A percentile compares a stretch with the other conserved stretches of the same genome.
Evolutionary conservation across 1,140 invertebrate genomes (phyloP).

Genomic region (Lepidurus packardi): DNA sequence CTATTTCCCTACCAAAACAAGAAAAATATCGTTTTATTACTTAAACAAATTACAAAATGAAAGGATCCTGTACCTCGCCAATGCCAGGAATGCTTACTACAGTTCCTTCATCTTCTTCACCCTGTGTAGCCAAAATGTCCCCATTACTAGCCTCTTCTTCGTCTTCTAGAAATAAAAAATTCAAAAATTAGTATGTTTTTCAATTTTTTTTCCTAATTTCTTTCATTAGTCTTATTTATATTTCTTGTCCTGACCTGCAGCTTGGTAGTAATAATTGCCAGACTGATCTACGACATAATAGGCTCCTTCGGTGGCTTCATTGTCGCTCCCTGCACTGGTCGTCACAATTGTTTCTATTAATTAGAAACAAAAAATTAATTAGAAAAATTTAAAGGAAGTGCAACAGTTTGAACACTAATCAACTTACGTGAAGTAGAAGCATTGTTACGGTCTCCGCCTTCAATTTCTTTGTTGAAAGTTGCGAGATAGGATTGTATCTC

Average conservation of each 20-base stretch:
- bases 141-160: constrained; percentile 26
- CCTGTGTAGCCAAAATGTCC: constrained; percentile 20
- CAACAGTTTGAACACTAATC: not conserved
- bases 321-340: constrained; percentile 42
- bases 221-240: not conserved
- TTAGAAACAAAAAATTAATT: constrained; percentile 28
- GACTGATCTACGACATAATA: constrained; percentile 67
- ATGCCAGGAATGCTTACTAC: constrained; percentile 29
- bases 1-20: constrained; percentile 26
- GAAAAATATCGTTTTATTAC: constrained; percentile 10
- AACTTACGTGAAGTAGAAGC: constrained; percentile 41
- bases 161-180: not conserved
- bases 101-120: constrained; percentile 28
- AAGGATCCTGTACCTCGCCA: constrained; percentile 2
- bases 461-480: constrained; percentile 79
- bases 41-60: not conserved
- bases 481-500: constrained; percentile 77
- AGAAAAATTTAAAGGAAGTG: not conserved
- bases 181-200: not conserved
- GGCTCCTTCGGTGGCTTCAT: constrained; percentile 53
- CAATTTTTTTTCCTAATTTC: not conserved
- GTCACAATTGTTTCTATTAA: constrained; percentile 36
- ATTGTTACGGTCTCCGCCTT: constrained; percentile 50
- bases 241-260: constrained; percentile 43
- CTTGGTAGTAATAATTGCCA: constrained; percentile 70